phyloP scores from a whole-genome alignment of 2,797 vertebrate genomes.

The Cuniculus paca region DNA sequence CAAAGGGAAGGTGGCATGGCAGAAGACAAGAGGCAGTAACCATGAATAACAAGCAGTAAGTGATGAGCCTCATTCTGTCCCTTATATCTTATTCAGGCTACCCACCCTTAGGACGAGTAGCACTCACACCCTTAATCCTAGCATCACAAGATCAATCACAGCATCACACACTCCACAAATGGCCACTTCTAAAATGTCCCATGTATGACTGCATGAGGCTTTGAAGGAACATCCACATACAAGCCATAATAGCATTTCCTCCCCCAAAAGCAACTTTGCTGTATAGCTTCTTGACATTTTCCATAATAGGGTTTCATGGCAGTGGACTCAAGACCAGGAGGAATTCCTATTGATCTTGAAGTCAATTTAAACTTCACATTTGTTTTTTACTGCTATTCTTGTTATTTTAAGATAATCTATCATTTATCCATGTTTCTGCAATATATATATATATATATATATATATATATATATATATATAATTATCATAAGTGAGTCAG shows the following conservation, averaged over 20 bases:
- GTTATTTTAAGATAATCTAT: conserved; percentile 40
- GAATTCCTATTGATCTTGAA: conserved; percentile 22
- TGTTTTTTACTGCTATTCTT: not conserved
- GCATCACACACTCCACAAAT: not conserved
- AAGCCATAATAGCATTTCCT: conserved; percentile 38
- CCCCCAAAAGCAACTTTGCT: conserved; percentile 27
- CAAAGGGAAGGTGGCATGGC: not conserved
- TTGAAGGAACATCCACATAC: not conserved
- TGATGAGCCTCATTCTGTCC: too few relatives aligned
- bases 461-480: not conserved
- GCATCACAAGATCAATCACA: not conserved
- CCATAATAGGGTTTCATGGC: conserved; percentile 58
- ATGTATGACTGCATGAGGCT: not conserved
- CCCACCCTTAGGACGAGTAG: too few relatives aligned
- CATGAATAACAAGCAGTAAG: not conserved
- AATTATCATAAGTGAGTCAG: not conserved
- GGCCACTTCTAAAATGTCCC: not conserved
- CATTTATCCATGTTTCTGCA: not conserved
- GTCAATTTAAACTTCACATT: conserved; percentile 32
- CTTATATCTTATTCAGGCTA: too few relatives aligned
- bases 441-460: not conserved
- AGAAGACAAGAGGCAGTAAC: not conserved
- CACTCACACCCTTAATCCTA: not conserved
- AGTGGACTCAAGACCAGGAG: conserved; percentile 23
- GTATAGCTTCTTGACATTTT: conserved; percentile 61